These are phyloP conservation scores for Chloroceryle amazona DNA, from an alignment of 2,797 vertebrate genomes.

Conservation along the genomic window DNA sequence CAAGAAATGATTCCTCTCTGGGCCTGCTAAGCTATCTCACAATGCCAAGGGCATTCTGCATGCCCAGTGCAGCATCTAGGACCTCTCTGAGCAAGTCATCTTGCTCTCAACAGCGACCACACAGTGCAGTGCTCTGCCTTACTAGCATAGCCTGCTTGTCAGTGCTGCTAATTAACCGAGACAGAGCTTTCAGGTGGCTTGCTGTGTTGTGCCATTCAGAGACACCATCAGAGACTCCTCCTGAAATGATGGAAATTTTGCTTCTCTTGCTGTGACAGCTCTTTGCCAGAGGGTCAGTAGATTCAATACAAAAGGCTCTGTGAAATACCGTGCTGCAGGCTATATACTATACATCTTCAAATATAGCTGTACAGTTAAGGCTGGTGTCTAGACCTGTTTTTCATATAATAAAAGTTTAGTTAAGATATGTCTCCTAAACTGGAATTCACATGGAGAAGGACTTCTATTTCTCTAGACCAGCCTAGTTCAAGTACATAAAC, in stretches of 20 bases:
- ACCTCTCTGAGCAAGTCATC: background rate
- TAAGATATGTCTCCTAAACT: background rate
- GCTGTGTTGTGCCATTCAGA: background rate
- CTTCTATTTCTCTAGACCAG: background rate
- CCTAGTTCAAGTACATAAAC: background rate
- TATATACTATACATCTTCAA: constrained; percentile 6
- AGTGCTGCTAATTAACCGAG: background rate
- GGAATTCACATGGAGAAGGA: background rate
- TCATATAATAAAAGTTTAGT: background rate
- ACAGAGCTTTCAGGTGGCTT: constrained; percentile 2
- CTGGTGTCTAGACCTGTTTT: constrained; percentile 44
- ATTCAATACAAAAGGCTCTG: background rate
- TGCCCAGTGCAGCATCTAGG: background rate
- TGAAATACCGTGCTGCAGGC: background rate
- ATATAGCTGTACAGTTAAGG: background rate
- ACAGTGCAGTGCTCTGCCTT: background rate
- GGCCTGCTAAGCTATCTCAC: background rate
- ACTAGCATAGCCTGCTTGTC: background rate
- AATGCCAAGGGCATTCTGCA: background rate
- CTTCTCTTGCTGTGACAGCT: background rate
- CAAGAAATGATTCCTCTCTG: background rate
- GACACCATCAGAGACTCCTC: background rate
- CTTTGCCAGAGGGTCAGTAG: constrained; percentile 50
- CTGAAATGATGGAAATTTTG: background rate
- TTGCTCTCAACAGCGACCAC: background rate